Conservation (phyloP, 1,140 invertebrate genomes). For the Probaryconus sp. region DNA sequence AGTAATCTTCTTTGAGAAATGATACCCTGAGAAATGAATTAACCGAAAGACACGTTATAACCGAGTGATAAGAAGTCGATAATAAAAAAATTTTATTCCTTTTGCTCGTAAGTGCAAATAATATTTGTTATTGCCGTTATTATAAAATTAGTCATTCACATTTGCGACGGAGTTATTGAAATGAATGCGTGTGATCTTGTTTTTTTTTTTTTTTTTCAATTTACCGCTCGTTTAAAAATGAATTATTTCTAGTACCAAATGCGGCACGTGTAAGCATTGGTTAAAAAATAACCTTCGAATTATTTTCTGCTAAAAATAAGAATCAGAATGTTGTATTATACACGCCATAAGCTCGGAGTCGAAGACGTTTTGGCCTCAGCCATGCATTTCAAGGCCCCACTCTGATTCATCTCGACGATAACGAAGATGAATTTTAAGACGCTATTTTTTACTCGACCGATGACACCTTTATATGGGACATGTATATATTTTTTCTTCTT, state of each 20-base stretch:
- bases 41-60: background rate
- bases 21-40: background rate
- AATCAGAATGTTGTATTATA: background rate
- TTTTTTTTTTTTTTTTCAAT: no score
- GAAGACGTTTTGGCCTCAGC: slow-evolving; percentile 1
- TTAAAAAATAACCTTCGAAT: slow-evolving; percentile 5
- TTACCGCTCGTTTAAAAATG: background rate
- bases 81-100: no score
- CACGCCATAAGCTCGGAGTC: slow-evolving; percentile 1
- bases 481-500: no score
- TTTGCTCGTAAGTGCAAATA: no score
- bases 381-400: background rate
- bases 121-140: no score
- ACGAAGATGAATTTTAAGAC: background rate
- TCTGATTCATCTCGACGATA: background rate
- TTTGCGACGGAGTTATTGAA: no score
- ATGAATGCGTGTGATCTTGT: no score
- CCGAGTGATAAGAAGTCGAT: background rate
- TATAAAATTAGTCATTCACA: background rate
- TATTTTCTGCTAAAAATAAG: slow-evolving; percentile 5
- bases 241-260: background rate
- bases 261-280: background rate
- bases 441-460: background rate
- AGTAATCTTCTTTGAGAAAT: background rate
- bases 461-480: no score